phyloP scores from a whole-genome alignment of 1,140 invertebrate species.

The Hydropsyche tenuis region DNA sequence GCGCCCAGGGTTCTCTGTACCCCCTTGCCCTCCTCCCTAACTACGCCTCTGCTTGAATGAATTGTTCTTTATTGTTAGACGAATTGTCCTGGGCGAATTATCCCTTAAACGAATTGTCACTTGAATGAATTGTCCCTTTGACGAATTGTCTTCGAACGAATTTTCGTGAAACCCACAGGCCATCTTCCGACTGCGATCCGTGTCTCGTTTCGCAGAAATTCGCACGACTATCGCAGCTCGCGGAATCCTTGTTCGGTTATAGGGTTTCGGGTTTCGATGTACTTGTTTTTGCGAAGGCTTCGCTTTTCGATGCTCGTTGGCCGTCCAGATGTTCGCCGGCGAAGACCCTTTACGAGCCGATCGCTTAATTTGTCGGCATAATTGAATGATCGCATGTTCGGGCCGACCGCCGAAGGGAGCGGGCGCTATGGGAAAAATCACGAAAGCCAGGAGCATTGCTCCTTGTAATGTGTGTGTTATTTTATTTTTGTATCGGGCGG shows the following conservation, averaged over 20 bases:
- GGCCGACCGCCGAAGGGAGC: conserved; percentile 1
- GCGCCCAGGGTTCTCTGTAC: too few relatives aligned
- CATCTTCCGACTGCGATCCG: too few relatives aligned
- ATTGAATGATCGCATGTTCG: conserved; percentile 41
- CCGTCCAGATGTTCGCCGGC: conserved; percentile 42
- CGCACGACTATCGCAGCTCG: conserved; percentile 18
- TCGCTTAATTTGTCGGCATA: conserved; percentile 44
- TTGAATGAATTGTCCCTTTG: too few relatives aligned
- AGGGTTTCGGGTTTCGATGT: not conserved
- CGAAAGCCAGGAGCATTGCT: conserved; percentile 10
- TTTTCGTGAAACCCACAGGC: too few relatives aligned
- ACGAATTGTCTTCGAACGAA: too few relatives aligned
- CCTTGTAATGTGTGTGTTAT: too few relatives aligned
- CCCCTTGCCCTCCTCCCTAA: too few relatives aligned
- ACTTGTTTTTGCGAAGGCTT: not conserved
- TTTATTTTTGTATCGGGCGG: too few relatives aligned
- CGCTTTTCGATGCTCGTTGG: not conserved
- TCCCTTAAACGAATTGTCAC: too few relatives aligned
- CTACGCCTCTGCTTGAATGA: too few relatives aligned
- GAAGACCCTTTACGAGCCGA: conserved; percentile 32
- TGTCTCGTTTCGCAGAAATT: not conserved
- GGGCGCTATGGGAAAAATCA: conserved; percentile 32
- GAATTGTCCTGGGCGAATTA: too few relatives aligned
- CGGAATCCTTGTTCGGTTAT: not conserved
- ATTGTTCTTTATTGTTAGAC: too few relatives aligned